phyloP scores from a whole-genome alignment of 2,888 invertebrate species.

The Odontocolon sp. region DNA sequence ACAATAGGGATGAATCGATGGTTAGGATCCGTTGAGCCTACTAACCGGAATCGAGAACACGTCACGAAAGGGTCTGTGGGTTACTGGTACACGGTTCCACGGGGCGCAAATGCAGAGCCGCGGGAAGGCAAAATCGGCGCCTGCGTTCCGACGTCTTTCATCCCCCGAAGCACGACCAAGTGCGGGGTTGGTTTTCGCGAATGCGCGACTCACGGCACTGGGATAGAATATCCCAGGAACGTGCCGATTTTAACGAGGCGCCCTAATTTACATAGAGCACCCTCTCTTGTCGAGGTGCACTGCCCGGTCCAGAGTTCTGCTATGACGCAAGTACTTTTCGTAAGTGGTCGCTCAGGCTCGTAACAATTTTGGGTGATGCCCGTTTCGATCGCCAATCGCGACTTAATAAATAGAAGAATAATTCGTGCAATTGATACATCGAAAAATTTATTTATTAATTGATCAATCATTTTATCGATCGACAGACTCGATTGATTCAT shows the following conservation, averaged over 20 bases:
- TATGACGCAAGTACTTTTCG: constrained; percentile 34
- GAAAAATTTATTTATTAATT: too few species aligned
- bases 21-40: constrained; percentile 66
- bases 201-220: constrained; percentile 40
- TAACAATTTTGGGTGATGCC: constrained; percentile 25
- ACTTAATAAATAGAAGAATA: too few species aligned
- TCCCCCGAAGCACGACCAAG: constrained; percentile 31
- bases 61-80: constrained; percentile 76
- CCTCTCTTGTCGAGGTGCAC: constrained; percentile 36
- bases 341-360: constrained; percentile 34
- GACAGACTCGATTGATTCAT: too few species aligned
- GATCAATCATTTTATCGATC: too few species aligned
- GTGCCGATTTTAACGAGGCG: constrained; percentile 52
- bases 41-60: constrained; percentile 75
- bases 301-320: constrained; percentile 33
- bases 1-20: constrained; percentile 34
- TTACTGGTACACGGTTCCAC: constrained; percentile 78
- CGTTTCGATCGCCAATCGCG: too few species aligned
- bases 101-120: constrained; percentile 71
- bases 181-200: constrained; percentile 50
- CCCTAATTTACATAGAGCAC: constrained; percentile 57
- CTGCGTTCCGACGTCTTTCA: constrained; percentile 33
- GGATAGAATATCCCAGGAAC: constrained; percentile 57
- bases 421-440: too few species aligned
- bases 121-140: constrained; percentile 70